Base-by-base conservation (phyloP, 1,140 invertebrate genomes). In the Akabosia matsudoensis region DNA sequence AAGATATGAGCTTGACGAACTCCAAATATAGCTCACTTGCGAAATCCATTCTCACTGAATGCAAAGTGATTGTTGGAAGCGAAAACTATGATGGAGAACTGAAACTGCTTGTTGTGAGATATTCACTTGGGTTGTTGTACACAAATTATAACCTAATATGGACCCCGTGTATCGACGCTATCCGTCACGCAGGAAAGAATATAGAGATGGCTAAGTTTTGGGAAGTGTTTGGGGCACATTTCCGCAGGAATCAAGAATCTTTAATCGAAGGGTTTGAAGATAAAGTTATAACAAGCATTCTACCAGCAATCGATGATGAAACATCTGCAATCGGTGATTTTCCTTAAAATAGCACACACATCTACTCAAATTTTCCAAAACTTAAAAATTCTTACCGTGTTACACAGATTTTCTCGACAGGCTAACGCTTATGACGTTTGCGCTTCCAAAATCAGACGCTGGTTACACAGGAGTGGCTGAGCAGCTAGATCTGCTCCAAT, bases 11-110 rank as follows among this genome's bases (percentile, higher is more conserved):
- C 18, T 26, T 72, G 10, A 71, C 52, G 4, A 76, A 72, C 61
- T 51, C 75, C 2, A 71, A 76, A 7, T 76, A 52, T 76, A 52
- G 33, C 31, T 71, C 75, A 7, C 70, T 52, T 28, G 37, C 51
- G 16, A 76, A 76, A 24, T 52, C 45, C 33, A 61, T 37, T 34
- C 33, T 76, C 22, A 76, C 75, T 16, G 75, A 76, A 34, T 72
- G 70, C 45, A 70, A 73, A 76, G 75, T 76, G 14, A 37, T 76
- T 26, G 33, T 76, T 16, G 70, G 70, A 33, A 76, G 75, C 18
- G 75, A 76, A 10, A 54, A 22, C 45, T 33, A 33, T 16, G 34
- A 67, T 0, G 70, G 31, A 7, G 52, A 61, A 2, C 30, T 67
- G 4, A 67, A 67, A n/a, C n/a, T 67, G 61, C 26, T 76, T n/a